phyloP scores from a whole-genome alignment of 1,140 invertebrate species.

The Belonocnema kinseyi region DNA sequence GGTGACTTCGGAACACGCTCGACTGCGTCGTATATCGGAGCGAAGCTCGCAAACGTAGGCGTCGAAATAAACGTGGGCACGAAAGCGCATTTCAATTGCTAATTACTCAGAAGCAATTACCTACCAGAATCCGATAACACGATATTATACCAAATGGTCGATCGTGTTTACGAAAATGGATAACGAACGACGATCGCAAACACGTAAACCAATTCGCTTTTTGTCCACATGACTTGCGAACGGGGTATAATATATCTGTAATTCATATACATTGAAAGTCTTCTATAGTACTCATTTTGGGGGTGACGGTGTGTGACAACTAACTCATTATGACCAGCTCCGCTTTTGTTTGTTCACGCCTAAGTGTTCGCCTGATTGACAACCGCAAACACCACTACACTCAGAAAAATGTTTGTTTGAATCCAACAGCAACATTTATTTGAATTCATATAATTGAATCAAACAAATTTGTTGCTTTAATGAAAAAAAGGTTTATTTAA shows the following conservation, averaged over 20 bases:
- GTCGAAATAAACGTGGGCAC: constrained; percentile 20
- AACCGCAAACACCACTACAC: no score
- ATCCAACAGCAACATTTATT: no score
- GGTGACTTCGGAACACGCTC: constrained; percentile 48
- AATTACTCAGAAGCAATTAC: constrained; percentile 26
- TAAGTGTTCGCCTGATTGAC: no score
- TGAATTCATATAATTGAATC: no score
- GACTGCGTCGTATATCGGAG: constrained; percentile 39
- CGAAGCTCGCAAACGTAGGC: constrained; percentile 8
- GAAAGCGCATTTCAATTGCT: constrained; percentile 25
- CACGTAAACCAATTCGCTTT: neutral
- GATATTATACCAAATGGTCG: constrained; percentile 16
- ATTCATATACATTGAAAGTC: neutral
- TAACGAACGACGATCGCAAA: neutral
- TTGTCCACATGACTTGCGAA: neutral
- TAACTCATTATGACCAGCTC: no score
- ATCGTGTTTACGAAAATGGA: constrained; percentile 9
- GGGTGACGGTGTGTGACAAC: no score
- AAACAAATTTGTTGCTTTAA: no score
- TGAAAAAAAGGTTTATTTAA: no score
- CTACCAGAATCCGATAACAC: neutral
- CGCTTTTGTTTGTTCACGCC: no score
- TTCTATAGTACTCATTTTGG: no score
- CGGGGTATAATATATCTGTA: neutral
- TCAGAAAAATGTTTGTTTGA: no score